A percentile compares a stretch with the other conserved stretches of the same genome.
Conservation (phyloP, 2,113 vertebrate species). For the Megalops atlanticus region DNA sequence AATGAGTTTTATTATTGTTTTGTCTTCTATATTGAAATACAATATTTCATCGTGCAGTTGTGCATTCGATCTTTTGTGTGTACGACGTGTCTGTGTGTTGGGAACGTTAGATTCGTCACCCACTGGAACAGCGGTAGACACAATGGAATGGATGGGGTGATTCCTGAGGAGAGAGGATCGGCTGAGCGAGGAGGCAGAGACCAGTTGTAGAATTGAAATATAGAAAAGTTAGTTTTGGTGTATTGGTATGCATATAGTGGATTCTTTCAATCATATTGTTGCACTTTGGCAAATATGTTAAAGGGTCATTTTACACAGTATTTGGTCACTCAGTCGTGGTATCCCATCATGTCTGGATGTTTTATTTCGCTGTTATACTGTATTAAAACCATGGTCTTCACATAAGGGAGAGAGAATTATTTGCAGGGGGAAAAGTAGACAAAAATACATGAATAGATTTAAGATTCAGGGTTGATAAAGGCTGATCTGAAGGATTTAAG, state of each 20-base stretch:
- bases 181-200: neutral
- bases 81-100: conserved; percentile 27
- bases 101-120: conserved; percentile 33
- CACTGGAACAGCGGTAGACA: neutral
- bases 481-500: neutral
- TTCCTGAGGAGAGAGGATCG: neutral
- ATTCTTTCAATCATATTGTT: neutral
- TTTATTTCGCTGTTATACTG: neutral
- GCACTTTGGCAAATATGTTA: neutral
- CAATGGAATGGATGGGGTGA: neutral
- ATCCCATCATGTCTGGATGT: neutral
- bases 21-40: conserved; percentile 1
- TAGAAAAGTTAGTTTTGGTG: neutral
- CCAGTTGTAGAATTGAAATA: neutral
- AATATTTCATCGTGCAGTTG: neutral
- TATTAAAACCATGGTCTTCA: neutral
- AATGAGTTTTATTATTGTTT: neutral
- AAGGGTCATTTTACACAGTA: neutral
- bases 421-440: neutral
- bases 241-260: too few relatives aligned
- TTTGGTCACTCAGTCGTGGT: neutral
- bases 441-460: neutral
- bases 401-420: neutral
- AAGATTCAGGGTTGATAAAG: neutral
- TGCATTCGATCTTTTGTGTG: neutral